A percentile compares a stretch with the other conserved stretches of the same genome.
phyloP scores from a whole-genome alignment of 2,113 vertebrate species.

The Trogon surrucura region DNA sequence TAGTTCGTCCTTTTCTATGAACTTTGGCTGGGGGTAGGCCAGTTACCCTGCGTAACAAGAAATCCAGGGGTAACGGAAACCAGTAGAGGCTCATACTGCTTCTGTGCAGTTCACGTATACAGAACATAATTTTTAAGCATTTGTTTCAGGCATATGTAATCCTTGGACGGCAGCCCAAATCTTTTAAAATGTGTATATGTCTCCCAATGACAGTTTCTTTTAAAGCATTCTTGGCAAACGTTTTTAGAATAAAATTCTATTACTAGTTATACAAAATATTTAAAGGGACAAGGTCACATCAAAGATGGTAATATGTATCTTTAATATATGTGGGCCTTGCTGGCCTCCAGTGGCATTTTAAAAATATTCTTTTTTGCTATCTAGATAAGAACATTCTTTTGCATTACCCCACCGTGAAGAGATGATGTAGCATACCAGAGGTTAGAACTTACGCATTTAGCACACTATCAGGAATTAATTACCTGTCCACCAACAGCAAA shows the following conservation, averaged over 20 bases:
- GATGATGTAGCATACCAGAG: neutral
- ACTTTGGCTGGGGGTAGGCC: neutral
- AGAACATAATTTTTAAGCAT: conserved; percentile 4
- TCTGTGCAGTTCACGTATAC: neutral
- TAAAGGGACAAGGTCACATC: conserved; percentile 30
- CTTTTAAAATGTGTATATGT: neutral
- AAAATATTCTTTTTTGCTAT: conserved; percentile 7
- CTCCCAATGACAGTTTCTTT: conserved; percentile 18
- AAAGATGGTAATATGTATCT: conserved; percentile 21
- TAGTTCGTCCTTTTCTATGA: neutral
- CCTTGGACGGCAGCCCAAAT: conserved; percentile 21
- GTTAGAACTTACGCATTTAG: neutral
- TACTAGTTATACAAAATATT: conserved; percentile 44
- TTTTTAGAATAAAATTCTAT: conserved; percentile 6
- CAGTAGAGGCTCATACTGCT: neutral
- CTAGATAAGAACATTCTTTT: conserved; percentile 22
- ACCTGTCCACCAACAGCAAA: neutral
- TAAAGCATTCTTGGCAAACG: conserved; percentile 45
- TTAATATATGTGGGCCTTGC: conserved; percentile 16
- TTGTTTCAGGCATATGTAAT: conserved; percentile 45
- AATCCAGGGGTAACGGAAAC: neutral
- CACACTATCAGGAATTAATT: neutral
- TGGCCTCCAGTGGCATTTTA: neutral
- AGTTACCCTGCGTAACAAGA: neutral
- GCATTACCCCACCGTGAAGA: neutral